A percentile compares a stretch with the other conserved stretches of the same genome.
phyloP scores from a whole-genome alignment of 2,113 vertebrate species.

The Brienomyrus brachyistius region DNA sequence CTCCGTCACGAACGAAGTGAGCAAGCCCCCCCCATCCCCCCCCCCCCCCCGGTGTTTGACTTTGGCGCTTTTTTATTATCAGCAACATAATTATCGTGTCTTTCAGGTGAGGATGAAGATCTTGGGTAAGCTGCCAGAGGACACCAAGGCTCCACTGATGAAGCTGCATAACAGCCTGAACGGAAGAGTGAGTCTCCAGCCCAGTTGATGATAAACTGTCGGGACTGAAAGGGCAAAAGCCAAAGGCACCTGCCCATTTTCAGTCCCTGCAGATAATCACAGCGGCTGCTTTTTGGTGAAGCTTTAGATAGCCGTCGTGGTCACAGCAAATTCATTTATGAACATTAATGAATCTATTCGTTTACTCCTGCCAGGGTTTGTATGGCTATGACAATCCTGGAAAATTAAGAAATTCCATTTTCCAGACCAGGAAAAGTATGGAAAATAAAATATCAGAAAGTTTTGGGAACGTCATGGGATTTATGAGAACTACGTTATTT shows the following conservation, averaged over 20 bases:
- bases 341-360: no score
- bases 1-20: conserved; percentile 75
- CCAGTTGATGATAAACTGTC: no score
- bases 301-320: neutral
- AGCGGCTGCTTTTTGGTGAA: neutral
- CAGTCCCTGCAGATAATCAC: neutral
- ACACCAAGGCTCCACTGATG: conserved; percentile 72
- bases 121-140: conserved; percentile 78
- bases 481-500: no score
- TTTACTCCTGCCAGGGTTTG: no score
- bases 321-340: neutral
- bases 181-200: conserved; percentile 71
- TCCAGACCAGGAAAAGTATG: no score
- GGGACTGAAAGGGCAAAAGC: no score
- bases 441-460: no score
- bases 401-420: no score
- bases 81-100: neutral
- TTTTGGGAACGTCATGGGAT: no score
- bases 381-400: no score
- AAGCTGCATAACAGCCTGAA: conserved; percentile 82
- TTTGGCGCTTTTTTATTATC: neutral
- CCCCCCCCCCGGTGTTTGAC: neutral
- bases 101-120: conserved; percentile 80
- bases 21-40: neutral
- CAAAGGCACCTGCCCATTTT: neutral